Conservation (phyloP, 2,888 invertebrate genomes). For the Clitarchus hookeri region DNA sequence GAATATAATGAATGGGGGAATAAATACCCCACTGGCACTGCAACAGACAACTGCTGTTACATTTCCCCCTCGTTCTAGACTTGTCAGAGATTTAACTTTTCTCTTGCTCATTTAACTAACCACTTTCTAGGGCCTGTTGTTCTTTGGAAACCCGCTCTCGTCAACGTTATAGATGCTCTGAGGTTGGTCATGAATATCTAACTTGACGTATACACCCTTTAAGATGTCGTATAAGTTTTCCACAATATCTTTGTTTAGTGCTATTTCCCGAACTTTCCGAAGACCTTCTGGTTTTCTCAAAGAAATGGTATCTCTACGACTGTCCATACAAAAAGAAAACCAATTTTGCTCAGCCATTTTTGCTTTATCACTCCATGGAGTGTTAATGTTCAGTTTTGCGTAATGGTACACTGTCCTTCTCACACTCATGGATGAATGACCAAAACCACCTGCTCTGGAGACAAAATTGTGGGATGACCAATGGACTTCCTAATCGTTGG, state of each 20-base stretch:
- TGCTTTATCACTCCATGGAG: background rate
- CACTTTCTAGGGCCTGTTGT: background rate
- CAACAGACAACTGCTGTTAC: background rate
- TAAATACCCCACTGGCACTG: constrained; percentile 14
- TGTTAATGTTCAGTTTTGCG: constrained; percentile 5
- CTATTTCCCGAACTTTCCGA: background rate
- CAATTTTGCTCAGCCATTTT: background rate
- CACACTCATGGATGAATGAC: background rate
- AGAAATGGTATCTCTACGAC: background rate
- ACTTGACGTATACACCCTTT: background rate
- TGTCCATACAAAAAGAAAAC: background rate
- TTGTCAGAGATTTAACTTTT: background rate
- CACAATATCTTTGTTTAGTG: background rate
- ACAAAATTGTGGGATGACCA: constrained; percentile 11
- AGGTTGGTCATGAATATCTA: background rate
- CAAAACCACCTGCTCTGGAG: constrained; percentile 8
- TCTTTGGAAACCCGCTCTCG: background rate
- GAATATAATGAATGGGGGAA: background rate
- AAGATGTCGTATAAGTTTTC: background rate
- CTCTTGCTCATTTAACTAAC: background rate
- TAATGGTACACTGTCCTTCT: background rate
- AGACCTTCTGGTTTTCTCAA: constrained; percentile 7
- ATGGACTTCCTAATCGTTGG: background rate
- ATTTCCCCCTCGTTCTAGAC: background rate
- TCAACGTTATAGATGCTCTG: background rate